A percentile compares a stretch with the other conserved stretches of the same genome.
These are phyloP conservation scores for Parauchenoglanis punctatus DNA, from an alignment of 2,797 vertebrate genomes.

Conservation along the genomic window DNA sequence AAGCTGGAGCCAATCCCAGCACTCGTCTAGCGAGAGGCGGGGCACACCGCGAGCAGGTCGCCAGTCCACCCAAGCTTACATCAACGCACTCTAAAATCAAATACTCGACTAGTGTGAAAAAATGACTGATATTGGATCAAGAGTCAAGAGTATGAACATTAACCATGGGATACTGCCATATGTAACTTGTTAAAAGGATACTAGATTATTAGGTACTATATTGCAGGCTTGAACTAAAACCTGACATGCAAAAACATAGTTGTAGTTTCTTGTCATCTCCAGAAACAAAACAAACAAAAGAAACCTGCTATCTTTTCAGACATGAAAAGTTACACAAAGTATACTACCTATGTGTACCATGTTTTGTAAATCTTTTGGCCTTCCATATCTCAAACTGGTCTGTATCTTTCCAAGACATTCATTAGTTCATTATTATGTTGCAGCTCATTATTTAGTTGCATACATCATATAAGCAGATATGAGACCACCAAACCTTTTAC, in stretches of 20 bases:
- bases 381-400: slow-evolving; percentile 26
- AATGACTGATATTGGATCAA: not conserved
- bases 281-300: not conserved
- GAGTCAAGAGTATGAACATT: not conserved
- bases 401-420: slow-evolving; percentile 18
- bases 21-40: too few relatives aligned
- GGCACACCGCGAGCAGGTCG: too few relatives aligned
- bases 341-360: not conserved
- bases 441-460: not conserved
- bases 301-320: not conserved
- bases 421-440: not conserved
- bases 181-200: not conserved
- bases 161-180: not conserved
- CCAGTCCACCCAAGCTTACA: not conserved
- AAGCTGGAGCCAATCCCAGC: too few relatives aligned
- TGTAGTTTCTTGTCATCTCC: not conserved
- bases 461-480: slow-evolving; percentile 1
- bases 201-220: not conserved
- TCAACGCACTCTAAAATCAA: not conserved
- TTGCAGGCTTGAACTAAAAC: not conserved
- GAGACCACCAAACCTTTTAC: slow-evolving; percentile 21
- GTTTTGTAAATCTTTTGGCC: slow-evolving; percentile 5
- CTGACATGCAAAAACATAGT: not conserved
- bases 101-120: not conserved
- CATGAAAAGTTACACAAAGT: not conserved